A percentile compares a stretch with the other conserved stretches of the same genome.
phyloP scores from a whole-genome alignment of 2,888 invertebrate genomes.

The Cataglyphis albicans region DNA sequence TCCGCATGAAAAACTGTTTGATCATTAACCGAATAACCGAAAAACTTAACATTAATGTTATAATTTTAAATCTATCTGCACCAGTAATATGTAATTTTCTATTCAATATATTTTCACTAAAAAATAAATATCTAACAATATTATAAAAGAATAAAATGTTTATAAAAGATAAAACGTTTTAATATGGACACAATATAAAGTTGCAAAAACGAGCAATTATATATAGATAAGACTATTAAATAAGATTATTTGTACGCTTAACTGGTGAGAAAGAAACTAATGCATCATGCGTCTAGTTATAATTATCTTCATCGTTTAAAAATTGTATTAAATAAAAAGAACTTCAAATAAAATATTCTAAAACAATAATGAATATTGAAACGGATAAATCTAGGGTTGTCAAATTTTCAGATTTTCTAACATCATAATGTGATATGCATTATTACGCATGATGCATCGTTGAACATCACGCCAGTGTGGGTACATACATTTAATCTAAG shows the following conservation, averaged over 20 bases:
- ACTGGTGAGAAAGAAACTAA: slow-evolving; percentile 15
- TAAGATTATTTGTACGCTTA: slow-evolving; percentile 24
- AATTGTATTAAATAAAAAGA: slow-evolving; percentile 4
- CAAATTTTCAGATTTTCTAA: neutral
- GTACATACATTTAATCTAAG: slow-evolving; percentile 8
- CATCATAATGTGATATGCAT: slow-evolving; percentile 5
- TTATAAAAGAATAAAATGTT: neutral
- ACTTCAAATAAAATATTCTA: neutral
- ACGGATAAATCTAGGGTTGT: neutral
- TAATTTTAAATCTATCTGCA: neutral
- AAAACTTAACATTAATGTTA: slow-evolving; percentile 15
- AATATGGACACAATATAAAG: slow-evolving; percentile 21
- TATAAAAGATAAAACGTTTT: slow-evolving; percentile 11
- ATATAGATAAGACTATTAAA: slow-evolving; percentile 8
- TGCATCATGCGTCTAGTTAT: slow-evolving; percentile 12
- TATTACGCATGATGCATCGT: slow-evolving; percentile 29
- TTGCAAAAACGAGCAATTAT: slow-evolving; percentile 32
- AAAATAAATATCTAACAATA: slow-evolving; percentile 1
- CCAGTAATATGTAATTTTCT: neutral
- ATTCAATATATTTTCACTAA: neutral
- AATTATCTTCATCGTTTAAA: slow-evolving; percentile 11
- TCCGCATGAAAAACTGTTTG: slow-evolving; percentile 45
- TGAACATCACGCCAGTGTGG: slow-evolving; percentile 27
- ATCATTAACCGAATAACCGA: neutral
- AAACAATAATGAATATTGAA: slow-evolving; percentile 1